Conservation (phyloP, 2,888 invertebrate species). For the Pseudolycoriella hygida region DNA sequence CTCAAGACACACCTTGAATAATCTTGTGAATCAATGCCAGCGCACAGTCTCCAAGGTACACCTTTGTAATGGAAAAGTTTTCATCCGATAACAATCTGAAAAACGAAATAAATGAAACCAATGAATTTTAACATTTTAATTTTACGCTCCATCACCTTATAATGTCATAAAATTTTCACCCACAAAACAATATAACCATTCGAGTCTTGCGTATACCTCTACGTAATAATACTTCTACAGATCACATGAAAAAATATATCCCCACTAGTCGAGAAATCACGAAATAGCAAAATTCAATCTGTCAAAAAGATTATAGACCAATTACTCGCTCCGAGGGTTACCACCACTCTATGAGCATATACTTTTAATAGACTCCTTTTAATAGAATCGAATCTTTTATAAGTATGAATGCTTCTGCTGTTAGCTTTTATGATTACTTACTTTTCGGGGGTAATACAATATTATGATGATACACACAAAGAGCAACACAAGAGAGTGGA, state of each 20-base stretch:
- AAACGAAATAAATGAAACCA: background rate
- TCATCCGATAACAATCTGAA: no score
- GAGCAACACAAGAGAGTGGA: no score
- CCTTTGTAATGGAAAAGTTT: no score
- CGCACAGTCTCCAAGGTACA: no score
- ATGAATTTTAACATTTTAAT: slow-evolving; percentile 5
- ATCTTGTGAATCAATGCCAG: no score
- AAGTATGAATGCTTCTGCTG: background rate
- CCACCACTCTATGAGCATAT: slow-evolving; percentile 4
- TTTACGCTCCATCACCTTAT: slow-evolving; percentile 8
- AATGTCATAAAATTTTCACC: background rate
- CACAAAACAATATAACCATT: background rate
- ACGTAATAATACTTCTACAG: no score
- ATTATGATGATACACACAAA: no score
- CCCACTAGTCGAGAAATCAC: slow-evolving; percentile 3
- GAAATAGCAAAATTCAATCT: slow-evolving; percentile 27
- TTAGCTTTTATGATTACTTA: no score
- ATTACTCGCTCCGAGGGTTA: slow-evolving; percentile 19
- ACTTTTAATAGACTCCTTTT: slow-evolving; percentile 6
- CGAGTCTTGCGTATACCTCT: no score
- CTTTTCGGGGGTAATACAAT: no score
- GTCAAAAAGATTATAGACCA: slow-evolving; percentile 33
- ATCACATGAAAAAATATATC: background rate
- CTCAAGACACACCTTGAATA: no score
- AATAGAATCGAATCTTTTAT: slow-evolving; percentile 7